Evolutionary conservation across 1,140 invertebrate species (phyloP).

Genomic region (Amphibalanus amphitrite): DNA sequence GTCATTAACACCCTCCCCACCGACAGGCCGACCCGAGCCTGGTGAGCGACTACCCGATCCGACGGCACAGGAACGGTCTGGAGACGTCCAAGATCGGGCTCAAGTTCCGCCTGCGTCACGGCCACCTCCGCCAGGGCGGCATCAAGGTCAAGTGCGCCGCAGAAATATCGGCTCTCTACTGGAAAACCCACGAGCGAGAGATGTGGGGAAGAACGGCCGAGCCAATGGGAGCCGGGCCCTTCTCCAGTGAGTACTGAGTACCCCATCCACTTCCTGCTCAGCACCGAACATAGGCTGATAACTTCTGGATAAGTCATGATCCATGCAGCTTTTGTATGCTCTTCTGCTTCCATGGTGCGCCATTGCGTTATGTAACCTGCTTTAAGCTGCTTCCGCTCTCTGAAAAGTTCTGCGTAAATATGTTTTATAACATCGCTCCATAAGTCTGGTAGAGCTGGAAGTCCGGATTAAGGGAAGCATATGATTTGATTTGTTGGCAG

Average conservation of each 20-base stretch:
- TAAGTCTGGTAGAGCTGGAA: background rate
- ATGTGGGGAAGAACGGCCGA: background rate
- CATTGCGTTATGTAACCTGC: background rate
- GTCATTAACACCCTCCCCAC: too few species aligned
- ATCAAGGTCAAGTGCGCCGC: constrained; percentile 13
- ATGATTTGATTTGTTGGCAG: background rate
- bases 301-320: background rate
- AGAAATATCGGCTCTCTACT: constrained; percentile 10
- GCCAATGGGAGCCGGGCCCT: background rate
- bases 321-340: background rate
- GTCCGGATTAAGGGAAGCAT: background rate
- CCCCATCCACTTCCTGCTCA: background rate
- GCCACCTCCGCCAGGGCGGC: background rate
- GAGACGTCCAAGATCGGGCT: constrained; percentile 10
- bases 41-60: background rate
- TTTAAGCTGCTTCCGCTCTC: background rate
- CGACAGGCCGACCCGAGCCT: background rate
- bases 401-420: background rate
- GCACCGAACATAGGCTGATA: background rate
- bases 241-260: background rate
- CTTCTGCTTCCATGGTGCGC: background rate
- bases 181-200: constrained; percentile 7
- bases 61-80: background rate
- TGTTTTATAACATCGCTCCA: background rate
- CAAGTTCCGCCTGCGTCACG: constrained; percentile 7